Evolutionary conservation across 2,797 vertebrate genomes (phyloP).

Genomic region (Sphenopsis melanotis): DNA sequence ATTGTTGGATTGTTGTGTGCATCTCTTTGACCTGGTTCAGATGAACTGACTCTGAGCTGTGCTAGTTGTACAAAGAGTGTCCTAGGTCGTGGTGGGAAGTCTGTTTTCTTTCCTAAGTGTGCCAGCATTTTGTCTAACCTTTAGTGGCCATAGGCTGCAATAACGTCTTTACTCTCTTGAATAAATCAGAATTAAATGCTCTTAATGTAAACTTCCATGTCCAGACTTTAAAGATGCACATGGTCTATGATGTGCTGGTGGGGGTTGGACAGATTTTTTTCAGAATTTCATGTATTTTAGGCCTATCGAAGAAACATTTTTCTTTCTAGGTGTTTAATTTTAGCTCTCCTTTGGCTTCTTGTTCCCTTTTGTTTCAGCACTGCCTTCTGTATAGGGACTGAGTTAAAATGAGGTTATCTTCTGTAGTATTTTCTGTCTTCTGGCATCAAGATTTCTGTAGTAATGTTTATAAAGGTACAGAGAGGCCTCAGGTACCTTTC

Average conservation of each 20-base stretch:
- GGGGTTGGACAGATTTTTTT: not conserved
- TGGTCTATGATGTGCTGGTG: not conserved
- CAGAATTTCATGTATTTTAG: not conserved
- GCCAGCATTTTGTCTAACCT: not conserved
- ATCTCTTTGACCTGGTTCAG: slow-evolving; percentile 24
- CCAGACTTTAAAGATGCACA: not conserved
- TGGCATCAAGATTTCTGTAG: not conserved
- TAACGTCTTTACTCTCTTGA: not conserved
- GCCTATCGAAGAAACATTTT: not conserved
- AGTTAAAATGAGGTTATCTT: not conserved
- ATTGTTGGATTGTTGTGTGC: slow-evolving; percentile 9
- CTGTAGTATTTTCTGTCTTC: not conserved
- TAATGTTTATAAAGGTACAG: not conserved
- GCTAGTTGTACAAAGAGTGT: slow-evolving; percentile 3
- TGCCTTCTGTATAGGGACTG: not conserved
- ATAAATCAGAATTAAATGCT: not conserved
- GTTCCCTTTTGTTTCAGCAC: not conserved
- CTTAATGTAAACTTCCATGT: not conserved
- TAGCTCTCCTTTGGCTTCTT: not conserved
- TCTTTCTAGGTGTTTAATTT: not conserved
- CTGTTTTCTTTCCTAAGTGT: not conserved
- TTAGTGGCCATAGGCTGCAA: not conserved
- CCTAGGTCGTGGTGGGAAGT: not conserved
- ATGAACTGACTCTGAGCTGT: not conserved
- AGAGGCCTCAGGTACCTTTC: not conserved